phyloP scores from a whole-genome alignment of 1,140 invertebrate species.

The Drosophila lacertosa region DNA sequence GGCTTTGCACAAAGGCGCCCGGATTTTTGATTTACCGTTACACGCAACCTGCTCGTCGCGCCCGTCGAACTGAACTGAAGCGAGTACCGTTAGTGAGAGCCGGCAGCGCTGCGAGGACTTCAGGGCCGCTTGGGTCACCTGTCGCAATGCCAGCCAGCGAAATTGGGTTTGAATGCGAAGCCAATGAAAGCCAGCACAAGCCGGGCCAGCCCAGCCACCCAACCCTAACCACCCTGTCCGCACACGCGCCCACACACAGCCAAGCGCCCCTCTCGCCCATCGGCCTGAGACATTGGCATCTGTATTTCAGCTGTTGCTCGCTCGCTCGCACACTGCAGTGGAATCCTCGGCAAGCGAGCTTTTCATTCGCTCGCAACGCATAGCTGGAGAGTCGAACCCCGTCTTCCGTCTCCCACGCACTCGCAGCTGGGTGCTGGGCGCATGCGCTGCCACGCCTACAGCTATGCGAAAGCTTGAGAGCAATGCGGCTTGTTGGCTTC shows the following conservation, averaged over 20 bases:
- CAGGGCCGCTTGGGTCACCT: constrained; percentile 60
- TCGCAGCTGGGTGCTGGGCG: constrained; percentile 40
- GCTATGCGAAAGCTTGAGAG: constrained; percentile 25
- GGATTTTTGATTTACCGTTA: constrained; percentile 39
- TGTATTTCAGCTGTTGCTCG: constrained; percentile 22
- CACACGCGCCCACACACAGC: constrained; percentile 1
- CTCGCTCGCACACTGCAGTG: constrained; percentile 69
- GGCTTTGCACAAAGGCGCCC: constrained; percentile 1
- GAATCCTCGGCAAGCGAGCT: constrained; percentile 55
- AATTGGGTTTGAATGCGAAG: constrained; percentile 73
- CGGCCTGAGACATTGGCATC: constrained; percentile 38
- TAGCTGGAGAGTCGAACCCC: constrained; percentile 60
- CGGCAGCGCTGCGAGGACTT: constrained; percentile 20
- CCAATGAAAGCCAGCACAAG: constrained; percentile 64
- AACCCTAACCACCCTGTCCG: constrained; percentile 12
- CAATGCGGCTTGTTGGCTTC: constrained; percentile 4
- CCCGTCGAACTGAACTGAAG: constrained; percentile 63
- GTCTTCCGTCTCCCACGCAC: background rate
- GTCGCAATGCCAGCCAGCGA: constrained; percentile 65
- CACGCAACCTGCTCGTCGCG: constrained; percentile 68
- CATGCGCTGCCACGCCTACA: constrained; percentile 76
- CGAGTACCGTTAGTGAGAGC: constrained; percentile 1
- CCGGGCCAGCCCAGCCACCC: constrained; percentile 16
- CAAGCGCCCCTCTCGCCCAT: background rate
- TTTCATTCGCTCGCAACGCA: constrained; percentile 63